Percentiles rank a stretch among this genome's conserved stretches.
Evolutionary conservation across 2,797 vertebrate genomes (phyloP).

Genomic region (Poeciliopsis infans): DNA sequence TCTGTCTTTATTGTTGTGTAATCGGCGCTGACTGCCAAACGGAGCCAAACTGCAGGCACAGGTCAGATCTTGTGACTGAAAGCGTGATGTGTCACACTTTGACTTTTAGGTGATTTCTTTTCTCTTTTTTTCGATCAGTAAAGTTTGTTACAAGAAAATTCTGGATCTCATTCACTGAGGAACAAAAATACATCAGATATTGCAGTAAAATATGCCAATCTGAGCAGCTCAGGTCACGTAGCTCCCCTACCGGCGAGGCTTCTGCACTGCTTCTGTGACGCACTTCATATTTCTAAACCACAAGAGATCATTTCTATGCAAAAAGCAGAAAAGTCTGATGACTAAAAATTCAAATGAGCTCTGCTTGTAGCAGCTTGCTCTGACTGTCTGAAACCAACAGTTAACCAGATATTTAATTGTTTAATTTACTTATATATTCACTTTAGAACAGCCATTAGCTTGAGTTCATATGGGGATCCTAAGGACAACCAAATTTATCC

Average conservation of each 20-base stretch:
- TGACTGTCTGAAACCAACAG: not conserved
- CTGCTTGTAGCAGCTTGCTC: not conserved
- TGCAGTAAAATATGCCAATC: not conserved
- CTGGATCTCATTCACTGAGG: not conserved
- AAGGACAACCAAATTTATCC: not conserved
- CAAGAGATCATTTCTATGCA: not conserved
- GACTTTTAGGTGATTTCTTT: not conserved
- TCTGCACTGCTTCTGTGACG: not conserved
- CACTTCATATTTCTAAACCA: not conserved
- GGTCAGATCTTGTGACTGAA: conserved; percentile 9
- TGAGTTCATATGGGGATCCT: not conserved
- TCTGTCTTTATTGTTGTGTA: conserved; percentile 3
- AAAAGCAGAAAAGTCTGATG: not conserved
- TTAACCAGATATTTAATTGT: not conserved
- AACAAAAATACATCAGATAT: not conserved
- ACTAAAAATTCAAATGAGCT: not conserved
- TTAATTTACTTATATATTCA: not conserved
- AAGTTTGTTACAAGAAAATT: not conserved
- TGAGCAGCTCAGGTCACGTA: not conserved
- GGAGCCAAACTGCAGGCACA: conserved; percentile 16
- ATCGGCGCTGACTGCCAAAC: not conserved
- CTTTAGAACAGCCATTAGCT: not conserved
- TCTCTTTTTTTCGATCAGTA: not conserved
- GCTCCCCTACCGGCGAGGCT: not conserved
- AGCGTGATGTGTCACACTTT: accelerated